Evolutionary conservation across 2,888 invertebrate genomes (phyloP).

Genomic region (Cylindroiulus punctatus): DNA sequence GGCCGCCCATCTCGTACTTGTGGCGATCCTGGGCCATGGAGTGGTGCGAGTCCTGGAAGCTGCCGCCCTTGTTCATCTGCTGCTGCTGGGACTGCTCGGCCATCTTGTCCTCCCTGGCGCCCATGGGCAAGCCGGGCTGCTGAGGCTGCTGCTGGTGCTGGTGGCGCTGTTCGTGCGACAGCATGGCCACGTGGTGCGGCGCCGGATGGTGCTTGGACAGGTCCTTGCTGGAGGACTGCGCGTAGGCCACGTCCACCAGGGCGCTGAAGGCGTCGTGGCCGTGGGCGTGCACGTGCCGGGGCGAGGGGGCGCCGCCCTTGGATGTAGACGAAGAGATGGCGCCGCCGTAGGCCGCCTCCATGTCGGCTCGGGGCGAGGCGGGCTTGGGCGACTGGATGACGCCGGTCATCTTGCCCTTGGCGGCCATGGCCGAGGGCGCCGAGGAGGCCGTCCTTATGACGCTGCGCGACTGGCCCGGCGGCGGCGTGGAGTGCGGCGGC

Average conservation of each 20-base stretch:
- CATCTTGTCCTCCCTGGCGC: conserved; percentile 2
- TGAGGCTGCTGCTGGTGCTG: neutral
- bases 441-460: conserved; percentile 73
- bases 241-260: conserved; percentile 89
- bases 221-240: conserved; percentile 73
- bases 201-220: conserved; percentile 47
- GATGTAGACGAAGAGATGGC: conserved; percentile 48
- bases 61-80: neutral
- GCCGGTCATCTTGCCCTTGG: conserved; percentile 32
- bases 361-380: conserved; percentile 60
- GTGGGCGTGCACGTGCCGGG: conserved; percentile 59
- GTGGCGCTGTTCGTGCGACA: no score
- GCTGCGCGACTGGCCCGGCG: conserved; percentile 71
- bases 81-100: neutral
- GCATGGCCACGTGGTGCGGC: neutral
- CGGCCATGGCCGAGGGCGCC: conserved; percentile 45
- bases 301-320: conserved; percentile 59
- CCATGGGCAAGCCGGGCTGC: neutral
- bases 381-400: conserved; percentile 62
- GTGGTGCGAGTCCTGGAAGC: neutral
- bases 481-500: conserved; percentile 64
- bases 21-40: neutral
- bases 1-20: conserved; percentile 40
- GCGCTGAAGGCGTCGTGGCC: conserved; percentile 85
- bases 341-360: conserved; percentile 28